Percentiles rank a stretch among this genome's conserved stretches.
Conservation (phyloP, 2,797 vertebrate species). For the Oreochromis mossambicus region DNA sequence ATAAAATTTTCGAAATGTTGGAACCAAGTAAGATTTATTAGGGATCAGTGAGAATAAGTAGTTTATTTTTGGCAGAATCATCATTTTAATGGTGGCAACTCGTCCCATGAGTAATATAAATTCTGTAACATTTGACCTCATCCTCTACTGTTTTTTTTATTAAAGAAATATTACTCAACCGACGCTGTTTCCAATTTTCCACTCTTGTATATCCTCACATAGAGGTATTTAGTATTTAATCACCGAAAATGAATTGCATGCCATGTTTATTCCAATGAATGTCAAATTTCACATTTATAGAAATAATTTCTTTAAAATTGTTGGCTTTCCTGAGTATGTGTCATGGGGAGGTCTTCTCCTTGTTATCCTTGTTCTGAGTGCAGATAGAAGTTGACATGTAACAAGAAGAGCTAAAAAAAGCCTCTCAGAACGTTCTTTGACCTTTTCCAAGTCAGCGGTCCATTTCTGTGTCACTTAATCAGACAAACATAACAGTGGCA, state of each 20-base stretch:
- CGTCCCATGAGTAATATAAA: not conserved
- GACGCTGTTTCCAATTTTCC: fast-evolving
- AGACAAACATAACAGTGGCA: not conserved
- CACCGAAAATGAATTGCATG: not conserved
- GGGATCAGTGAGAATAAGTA: not conserved
- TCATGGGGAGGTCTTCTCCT: not conserved
- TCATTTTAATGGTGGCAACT: not conserved
- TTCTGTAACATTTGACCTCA: not conserved
- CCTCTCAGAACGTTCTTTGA: not conserved
- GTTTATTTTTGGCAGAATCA: not conserved
- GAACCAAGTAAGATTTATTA: not conserved
- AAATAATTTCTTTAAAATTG: not conserved
- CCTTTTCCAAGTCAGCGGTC: not conserved
- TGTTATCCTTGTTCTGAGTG: not conserved
- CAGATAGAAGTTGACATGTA: conserved; percentile 19
- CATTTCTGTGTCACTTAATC: not conserved
- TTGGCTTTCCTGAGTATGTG: not conserved
- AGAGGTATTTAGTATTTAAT: not conserved
- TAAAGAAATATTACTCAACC: not conserved
- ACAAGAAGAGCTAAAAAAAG: not conserved
- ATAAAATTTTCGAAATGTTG: fast-evolving
- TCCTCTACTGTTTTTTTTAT: not conserved
- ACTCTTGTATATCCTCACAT: not conserved
- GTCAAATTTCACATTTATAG: not conserved
- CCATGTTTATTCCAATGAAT: not conserved